phyloP scores from a whole-genome alignment of 2,797 vertebrate genomes.

The Lerista edwardsae region DNA sequence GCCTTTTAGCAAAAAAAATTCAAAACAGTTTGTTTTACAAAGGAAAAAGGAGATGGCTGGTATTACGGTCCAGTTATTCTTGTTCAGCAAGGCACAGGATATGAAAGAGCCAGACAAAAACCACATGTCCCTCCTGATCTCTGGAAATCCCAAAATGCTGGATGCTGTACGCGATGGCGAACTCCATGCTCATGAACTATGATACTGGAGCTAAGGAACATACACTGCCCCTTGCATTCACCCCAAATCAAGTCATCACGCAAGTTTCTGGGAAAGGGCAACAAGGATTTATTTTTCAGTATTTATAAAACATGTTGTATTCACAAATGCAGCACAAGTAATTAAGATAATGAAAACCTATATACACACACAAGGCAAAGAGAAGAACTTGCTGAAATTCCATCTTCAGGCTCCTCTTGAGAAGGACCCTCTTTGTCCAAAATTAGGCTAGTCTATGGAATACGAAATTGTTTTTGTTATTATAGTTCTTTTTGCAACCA shows the following conservation, averaged over 20 bases:
- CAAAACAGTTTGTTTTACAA: too few relatives aligned
- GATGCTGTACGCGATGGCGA: background rate
- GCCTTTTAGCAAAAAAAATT: too few relatives aligned
- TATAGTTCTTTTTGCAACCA: background rate
- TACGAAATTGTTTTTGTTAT: background rate
- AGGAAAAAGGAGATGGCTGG: too few relatives aligned
- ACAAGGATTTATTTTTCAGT: background rate
- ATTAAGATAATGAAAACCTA: background rate
- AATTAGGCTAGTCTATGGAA: background rate
- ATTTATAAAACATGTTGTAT: constrained; percentile 4
- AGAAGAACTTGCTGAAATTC: background rate
- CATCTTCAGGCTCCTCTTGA: background rate
- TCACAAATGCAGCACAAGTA: background rate
- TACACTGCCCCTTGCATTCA: background rate
- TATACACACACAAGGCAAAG: background rate
- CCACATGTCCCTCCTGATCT: background rate
- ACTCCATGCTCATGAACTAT: background rate
- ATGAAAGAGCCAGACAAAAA: background rate
- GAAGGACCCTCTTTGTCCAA: background rate
- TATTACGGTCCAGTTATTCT: background rate
- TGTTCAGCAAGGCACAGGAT: background rate
- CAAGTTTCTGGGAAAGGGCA: background rate
- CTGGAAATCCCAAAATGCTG: background rate
- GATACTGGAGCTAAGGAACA: background rate
- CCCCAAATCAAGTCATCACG: background rate